Conservation (phyloP, 2,797 vertebrate genomes). For the Platalea minor region DNA sequence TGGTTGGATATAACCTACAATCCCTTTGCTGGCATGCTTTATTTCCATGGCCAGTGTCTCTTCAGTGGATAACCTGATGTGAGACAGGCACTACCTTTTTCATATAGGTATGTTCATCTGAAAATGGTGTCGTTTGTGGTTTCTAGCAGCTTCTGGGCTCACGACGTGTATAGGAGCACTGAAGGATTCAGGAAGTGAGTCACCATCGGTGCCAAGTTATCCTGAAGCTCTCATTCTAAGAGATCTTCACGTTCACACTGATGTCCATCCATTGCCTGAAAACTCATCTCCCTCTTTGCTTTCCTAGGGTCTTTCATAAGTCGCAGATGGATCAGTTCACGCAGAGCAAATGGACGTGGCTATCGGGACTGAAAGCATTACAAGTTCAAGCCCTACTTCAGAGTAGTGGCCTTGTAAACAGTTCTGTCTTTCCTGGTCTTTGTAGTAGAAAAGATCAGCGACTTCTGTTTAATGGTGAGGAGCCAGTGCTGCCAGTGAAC, state of each 20-base stretch:
- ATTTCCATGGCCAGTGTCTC: not conserved
- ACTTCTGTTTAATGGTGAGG: not conserved
- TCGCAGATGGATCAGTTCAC: not conserved
- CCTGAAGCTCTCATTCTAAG: not conserved
- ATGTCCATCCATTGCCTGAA: not conserved
- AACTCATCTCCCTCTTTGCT: not conserved
- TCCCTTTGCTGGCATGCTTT: not conserved
- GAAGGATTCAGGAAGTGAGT: not conserved
- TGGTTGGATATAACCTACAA: not conserved
- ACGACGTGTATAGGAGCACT: fast-evolving
- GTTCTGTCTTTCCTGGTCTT: not conserved
- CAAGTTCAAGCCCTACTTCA: not conserved
- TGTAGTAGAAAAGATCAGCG: not conserved
- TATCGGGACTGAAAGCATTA: not conserved
- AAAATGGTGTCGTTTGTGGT: not conserved
- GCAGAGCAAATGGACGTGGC: fast-evolving
- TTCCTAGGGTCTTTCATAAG: not conserved
- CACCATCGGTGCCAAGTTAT: not conserved
- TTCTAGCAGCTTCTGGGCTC: not conserved
- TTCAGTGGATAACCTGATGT: not conserved
- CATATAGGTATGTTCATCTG: not conserved
- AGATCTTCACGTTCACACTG: not conserved
- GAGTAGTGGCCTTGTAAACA: not conserved
- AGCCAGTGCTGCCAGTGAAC: not conserved
- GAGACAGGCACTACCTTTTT: not conserved